Evolutionary conservation across 2,113 vertebrate genomes (phyloP).

Genomic region (Oxyruncus cristatus): DNA sequence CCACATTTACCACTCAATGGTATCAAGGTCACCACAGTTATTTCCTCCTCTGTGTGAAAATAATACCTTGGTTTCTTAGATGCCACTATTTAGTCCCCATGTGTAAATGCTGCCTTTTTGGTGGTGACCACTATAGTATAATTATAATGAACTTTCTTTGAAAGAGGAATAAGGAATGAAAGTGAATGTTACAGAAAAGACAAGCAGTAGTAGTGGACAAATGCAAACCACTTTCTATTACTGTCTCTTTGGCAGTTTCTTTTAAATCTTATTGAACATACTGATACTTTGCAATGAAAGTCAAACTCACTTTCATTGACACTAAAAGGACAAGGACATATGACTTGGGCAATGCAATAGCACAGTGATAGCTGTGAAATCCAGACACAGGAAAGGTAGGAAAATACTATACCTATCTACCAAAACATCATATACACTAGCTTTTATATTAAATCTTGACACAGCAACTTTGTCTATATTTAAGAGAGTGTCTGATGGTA

Average conservation of each 20-base stretch:
- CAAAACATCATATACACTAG: background rate
- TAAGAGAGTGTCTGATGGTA: background rate
- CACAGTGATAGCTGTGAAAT: background rate
- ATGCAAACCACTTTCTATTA: background rate
- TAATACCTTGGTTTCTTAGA: background rate
- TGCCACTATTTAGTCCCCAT: background rate
- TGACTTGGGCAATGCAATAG: background rate
- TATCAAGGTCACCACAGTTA: conserved; percentile 22
- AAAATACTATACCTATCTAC: background rate
- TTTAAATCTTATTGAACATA: background rate
- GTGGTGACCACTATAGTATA: background rate
- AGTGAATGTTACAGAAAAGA: background rate
- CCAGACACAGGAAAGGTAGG: background rate
- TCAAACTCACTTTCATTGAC: background rate
- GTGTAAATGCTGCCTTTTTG: background rate
- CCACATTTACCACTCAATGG: background rate
- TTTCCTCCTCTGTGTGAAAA: background rate
- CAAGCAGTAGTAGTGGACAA: background rate
- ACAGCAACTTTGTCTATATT: background rate
- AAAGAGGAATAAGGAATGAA: background rate
- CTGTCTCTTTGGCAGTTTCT: background rate
- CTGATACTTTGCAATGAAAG: background rate
- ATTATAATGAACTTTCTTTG: background rate
- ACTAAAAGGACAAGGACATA: background rate
- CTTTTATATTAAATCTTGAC: background rate